These are phyloP conservation scores for Lasioglossum villosulum DNA, from an alignment of 2,888 invertebrate species.

Conservation along the genomic window DNA sequence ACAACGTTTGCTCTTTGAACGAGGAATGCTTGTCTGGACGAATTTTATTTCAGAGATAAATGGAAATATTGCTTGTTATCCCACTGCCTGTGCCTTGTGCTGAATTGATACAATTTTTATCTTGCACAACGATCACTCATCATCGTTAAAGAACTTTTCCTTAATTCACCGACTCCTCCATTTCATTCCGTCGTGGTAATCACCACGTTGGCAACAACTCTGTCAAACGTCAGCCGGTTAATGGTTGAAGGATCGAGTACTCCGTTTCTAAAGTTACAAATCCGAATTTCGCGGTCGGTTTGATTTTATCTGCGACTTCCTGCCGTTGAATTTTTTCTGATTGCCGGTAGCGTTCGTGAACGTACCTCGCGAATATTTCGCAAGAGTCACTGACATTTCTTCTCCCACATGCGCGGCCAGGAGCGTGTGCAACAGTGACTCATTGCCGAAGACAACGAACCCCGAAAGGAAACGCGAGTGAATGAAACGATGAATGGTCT, in stretches of 20 bases:
- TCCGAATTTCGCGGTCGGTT: neutral
- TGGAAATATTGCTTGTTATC: too few species aligned
- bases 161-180: too few species aligned
- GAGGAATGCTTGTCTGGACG: too few species aligned
- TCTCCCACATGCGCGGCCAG: constrained; percentile 57
- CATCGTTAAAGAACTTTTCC: too few species aligned
- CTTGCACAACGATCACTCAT: too few species aligned
- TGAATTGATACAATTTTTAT: too few species aligned
- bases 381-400: constrained; percentile 75
- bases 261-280: neutral
- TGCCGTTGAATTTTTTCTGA: neutral
- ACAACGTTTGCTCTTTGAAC: neutral
- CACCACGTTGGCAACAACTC: too few species aligned
- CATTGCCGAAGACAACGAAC: constrained; percentile 77
- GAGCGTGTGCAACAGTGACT: constrained; percentile 70
- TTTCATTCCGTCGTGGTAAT: too few species aligned
- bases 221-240: too few species aligned
- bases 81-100: too few species aligned
- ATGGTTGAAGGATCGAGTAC: neutral
- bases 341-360: neutral
- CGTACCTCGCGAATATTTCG: constrained; percentile 64
- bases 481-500: constrained; percentile 76
- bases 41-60: neutral
- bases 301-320: neutral
- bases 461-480: constrained; percentile 76